Evolutionary conservation across 2,113 vertebrate genomes (phyloP).

Genomic region (Calonectris borealis): DNA sequence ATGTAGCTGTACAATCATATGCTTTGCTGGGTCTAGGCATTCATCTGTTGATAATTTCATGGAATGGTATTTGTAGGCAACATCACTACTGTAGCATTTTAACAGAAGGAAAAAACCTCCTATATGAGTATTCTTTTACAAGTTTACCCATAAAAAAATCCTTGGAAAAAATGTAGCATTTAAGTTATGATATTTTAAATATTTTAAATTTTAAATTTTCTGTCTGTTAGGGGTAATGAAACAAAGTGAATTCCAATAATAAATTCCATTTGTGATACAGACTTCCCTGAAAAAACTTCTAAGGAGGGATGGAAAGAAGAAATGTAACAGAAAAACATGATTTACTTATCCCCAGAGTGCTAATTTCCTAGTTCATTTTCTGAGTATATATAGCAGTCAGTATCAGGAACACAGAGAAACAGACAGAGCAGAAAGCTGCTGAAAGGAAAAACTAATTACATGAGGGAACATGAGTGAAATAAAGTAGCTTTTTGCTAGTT

Average conservation of each 20-base stretch:
- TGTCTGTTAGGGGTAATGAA: background rate
- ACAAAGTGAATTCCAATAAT: background rate
- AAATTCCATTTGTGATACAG: background rate
- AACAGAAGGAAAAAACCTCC: background rate
- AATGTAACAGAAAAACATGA: background rate
- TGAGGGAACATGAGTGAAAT: background rate
- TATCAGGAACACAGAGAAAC: background rate
- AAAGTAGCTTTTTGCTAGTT: background rate
- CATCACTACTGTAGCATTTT: background rate
- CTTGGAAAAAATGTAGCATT: background rate
- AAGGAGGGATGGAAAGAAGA: background rate
- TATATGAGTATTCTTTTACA: background rate
- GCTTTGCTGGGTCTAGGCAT: background rate
- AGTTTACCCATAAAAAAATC: background rate
- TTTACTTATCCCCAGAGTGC: background rate
- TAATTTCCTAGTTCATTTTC: background rate
- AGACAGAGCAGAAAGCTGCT: background rate
- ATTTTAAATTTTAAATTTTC: background rate
- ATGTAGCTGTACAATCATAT: background rate
- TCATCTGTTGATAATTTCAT: background rate
- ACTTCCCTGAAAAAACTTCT: background rate
- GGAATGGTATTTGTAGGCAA: background rate
- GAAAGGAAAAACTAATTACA: background rate
- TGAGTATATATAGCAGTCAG: background rate
- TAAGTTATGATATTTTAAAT: background rate